Percentiles rank a stretch among this genome's conserved stretches.
phyloP scores from a whole-genome alignment of 2,888 invertebrate species.

The Eilema depressum region DNA sequence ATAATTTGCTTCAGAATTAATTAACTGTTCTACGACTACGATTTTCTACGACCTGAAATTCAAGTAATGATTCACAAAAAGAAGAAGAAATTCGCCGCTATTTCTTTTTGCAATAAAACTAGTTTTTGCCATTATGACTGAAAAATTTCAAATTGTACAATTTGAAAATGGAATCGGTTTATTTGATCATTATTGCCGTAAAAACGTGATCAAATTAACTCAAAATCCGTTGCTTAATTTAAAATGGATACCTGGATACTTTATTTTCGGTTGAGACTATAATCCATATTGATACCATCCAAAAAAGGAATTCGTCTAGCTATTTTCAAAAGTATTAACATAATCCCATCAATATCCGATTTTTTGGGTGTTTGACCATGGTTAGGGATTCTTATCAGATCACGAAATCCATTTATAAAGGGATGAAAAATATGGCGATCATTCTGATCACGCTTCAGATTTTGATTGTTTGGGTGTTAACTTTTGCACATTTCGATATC shows the following conservation, averaged over 20 bases:
- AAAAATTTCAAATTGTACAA: not conserved
- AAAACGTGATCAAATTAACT: conserved; percentile 1
- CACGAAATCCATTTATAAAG: conserved; percentile 7
- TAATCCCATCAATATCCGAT: not conserved
- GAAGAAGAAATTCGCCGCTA: not conserved
- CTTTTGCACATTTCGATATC: conserved; percentile 6
- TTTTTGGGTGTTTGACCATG: not conserved
- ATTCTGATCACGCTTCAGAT: conserved; percentile 10
- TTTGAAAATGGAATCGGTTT: not conserved
- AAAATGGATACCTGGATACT: not conserved
- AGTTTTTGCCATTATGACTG: not conserved
- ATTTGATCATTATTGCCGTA: not conserved
- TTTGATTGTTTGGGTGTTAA: conserved; percentile 5
- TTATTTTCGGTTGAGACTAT: not conserved
- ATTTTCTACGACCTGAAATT: not conserved
- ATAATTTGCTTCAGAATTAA: not conserved
- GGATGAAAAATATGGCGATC: conserved; percentile 4
- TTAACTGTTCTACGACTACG: not conserved
- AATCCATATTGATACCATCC: not conserved
- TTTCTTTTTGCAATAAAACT: not conserved
- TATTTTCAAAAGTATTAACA: not conserved
- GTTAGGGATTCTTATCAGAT: not conserved
- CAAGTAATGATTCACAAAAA: not conserved
- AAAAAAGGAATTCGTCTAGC: not conserved
- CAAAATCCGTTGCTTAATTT: not conserved